Evolutionary conservation across 1,140 invertebrate genomes (phyloP).

Genomic region (Ganaspis sp.): DNA sequence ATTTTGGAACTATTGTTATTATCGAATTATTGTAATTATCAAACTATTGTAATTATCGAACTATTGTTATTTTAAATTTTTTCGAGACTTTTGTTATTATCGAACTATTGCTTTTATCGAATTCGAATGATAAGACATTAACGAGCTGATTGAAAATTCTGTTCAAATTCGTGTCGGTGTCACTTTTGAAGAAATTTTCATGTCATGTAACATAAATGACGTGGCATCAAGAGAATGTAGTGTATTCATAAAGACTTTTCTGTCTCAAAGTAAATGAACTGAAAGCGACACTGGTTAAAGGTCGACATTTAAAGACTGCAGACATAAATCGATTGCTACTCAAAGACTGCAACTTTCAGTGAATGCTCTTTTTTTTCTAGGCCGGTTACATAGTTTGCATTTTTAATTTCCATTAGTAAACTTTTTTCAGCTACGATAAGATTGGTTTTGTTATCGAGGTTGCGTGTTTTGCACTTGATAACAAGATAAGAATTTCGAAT

Average conservation of each 20-base stretch:
- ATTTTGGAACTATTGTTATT: too few species aligned
- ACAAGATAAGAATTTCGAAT: too few species aligned
- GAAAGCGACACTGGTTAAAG: constrained; percentile 8
- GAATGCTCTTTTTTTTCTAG: constrained; percentile 1
- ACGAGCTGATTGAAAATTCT: too few species aligned
- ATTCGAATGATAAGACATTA: too few species aligned
- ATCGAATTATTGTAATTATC: too few species aligned
- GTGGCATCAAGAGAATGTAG: neutral
- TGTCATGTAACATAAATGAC: constrained; percentile 9
- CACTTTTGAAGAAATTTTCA: neutral
- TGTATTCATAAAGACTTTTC: constrained; percentile 22
- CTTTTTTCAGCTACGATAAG: neutral
- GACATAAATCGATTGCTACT: neutral
- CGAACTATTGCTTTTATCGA: too few species aligned
- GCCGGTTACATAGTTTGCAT: neutral
- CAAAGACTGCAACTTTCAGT: constrained; percentile 3
- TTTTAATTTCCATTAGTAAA: neutral
- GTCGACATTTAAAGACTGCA: constrained; percentile 4
- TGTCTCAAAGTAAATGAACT: constrained; percentile 23
- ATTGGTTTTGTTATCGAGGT: neutral
- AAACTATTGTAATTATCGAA: too few species aligned
- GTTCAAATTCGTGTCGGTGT: neutral
- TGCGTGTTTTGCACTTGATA: too few species aligned
- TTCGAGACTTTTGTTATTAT: too few species aligned
- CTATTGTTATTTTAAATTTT: too few species aligned